Percentiles rank a stretch among this genome's conserved stretches.
phyloP scores from a whole-genome alignment of 23 tunicate genomes.

The Corella eumyota region DNA sequence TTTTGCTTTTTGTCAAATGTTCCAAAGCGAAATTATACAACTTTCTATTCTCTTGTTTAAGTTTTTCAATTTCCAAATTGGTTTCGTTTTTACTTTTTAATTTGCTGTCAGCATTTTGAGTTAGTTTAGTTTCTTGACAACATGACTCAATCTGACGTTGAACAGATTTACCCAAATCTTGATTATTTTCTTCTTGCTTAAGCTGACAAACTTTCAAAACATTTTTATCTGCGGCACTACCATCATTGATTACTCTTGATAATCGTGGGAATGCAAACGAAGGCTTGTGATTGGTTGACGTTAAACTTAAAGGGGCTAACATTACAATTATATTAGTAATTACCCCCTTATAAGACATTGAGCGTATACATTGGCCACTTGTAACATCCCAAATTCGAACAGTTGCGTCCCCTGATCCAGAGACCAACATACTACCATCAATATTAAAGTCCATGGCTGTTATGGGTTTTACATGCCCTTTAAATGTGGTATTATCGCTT shows the following conservation, averaged over 20 bases:
- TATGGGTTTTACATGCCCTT: constrained; percentile 32
- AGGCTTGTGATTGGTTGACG: constrained; percentile 12
- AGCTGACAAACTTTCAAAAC: too few species aligned
- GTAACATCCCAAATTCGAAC: constrained; percentile 55
- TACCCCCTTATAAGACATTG: constrained; percentile 12
- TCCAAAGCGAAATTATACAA: constrained; percentile 22
- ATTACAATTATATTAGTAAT: constrained; percentile 19
- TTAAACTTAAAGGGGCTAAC: constrained; percentile 1
- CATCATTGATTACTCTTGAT: not conserved
- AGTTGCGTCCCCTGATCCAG: constrained; percentile 32
- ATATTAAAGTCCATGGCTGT: constrained; percentile 21
- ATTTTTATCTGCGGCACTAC: too few species aligned
- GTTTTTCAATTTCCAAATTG: not conserved
- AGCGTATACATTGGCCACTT: constrained; percentile 45
- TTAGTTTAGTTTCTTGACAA: too few species aligned
- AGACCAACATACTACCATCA: constrained; percentile 31
- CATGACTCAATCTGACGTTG: too few species aligned
- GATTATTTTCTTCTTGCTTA: too few species aligned
- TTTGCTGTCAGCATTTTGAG: not conserved
- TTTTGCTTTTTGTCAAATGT: too few species aligned
- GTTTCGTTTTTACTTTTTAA: not conserved
- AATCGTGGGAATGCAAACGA: constrained; percentile 24
- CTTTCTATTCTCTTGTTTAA: constrained; percentile 16
- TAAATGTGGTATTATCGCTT: not conserved
- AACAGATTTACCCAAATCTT: too few species aligned